Evolutionary conservation across 53 echinoderm and acorn worm species (phyloP).

Genomic region (Echinometra lucunter): DNA sequence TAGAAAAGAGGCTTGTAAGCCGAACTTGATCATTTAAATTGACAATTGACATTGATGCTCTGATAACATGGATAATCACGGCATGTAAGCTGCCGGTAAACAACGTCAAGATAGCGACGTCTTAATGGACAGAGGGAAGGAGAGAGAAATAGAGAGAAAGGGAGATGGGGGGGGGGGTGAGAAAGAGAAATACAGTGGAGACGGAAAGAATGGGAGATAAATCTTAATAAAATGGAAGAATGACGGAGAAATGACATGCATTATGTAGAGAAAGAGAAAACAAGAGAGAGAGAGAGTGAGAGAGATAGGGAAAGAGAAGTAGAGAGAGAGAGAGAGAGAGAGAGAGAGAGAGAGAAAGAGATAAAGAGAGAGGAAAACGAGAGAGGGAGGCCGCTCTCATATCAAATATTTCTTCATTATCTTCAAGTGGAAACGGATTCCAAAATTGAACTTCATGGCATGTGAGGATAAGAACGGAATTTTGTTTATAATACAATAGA

Average conservation of each 20-base stretch:
- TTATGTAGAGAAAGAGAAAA: neutral
- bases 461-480: neutral
- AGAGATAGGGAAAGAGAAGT: neutral
- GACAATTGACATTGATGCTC: conserved; percentile 20
- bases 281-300: neutral
- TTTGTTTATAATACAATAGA: conserved; percentile 38
- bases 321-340: neutral
- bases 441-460: neutral
- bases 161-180: neutral
- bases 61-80: conserved; percentile 8
- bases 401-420: neutral
- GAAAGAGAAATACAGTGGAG: neutral
- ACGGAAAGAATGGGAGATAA: neutral
- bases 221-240: too few species aligned
- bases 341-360: neutral
- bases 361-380: neutral
- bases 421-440: conserved; percentile 49
- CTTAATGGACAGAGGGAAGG: neutral
- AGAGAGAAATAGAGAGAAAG: neutral
- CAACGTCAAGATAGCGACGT: conserved; percentile 10
- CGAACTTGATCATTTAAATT: neutral
- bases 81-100: neutral
- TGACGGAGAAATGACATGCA: neutral
- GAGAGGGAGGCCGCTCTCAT: neutral
- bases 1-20: conserved; percentile 3